These are phyloP conservation scores for Zaprionus africanus DNA, from an alignment of 1,140 invertebrate species.

Conservation along the genomic window DNA sequence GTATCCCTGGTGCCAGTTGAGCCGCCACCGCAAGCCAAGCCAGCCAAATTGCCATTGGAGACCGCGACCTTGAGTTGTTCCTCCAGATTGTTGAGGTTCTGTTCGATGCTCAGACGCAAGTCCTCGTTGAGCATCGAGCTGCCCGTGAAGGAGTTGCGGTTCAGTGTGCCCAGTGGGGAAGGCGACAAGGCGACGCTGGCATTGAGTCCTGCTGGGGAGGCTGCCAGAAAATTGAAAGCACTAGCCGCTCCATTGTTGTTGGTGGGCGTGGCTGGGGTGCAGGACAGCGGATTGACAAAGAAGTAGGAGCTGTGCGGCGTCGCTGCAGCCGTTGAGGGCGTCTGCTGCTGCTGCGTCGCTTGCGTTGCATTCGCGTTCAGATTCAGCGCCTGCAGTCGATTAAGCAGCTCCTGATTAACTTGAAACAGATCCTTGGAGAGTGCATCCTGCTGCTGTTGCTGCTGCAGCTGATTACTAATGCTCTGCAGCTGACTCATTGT, in stretches of 20 bases:
- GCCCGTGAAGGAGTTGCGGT: slow-evolving; percentile 78
- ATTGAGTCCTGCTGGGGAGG: slow-evolving; percentile 56
- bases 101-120: slow-evolving; percentile 75
- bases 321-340: slow-evolving; percentile 33
- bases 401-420: slow-evolving; percentile 86
- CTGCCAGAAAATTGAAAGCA: slow-evolving; percentile 71
- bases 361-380: slow-evolving; percentile 65
- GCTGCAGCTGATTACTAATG: slow-evolving; percentile 75
- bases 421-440: slow-evolving; percentile 82
- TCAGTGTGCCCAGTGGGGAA: slow-evolving; percentile 75
- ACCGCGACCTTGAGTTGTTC: slow-evolving; percentile 87
- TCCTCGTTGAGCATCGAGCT: slow-evolving; percentile 71
- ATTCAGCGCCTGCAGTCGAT: slow-evolving; percentile 86
- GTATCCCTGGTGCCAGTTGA: slow-evolving; percentile 70
- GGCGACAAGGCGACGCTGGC: slow-evolving; percentile 62
- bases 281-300: slow-evolving; percentile 82
- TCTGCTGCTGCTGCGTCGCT: slow-evolving; percentile 35
- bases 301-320: slow-evolving; percentile 76
- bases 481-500: slow-evolving; percentile 79
- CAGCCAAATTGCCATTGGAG: slow-evolving; percentile 76
- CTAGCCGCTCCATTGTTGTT: slow-evolving; percentile 51
- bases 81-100: slow-evolving; percentile 79
- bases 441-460: slow-evolving; percentile 74
- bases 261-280: slow-evolving; percentile 67
- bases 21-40: slow-evolving; percentile 67